Percentiles rank a stretch among this genome's conserved stretches.
phyloP scores from a whole-genome alignment of 2,113 vertebrate species.

The Vidua chalybeata region DNA sequence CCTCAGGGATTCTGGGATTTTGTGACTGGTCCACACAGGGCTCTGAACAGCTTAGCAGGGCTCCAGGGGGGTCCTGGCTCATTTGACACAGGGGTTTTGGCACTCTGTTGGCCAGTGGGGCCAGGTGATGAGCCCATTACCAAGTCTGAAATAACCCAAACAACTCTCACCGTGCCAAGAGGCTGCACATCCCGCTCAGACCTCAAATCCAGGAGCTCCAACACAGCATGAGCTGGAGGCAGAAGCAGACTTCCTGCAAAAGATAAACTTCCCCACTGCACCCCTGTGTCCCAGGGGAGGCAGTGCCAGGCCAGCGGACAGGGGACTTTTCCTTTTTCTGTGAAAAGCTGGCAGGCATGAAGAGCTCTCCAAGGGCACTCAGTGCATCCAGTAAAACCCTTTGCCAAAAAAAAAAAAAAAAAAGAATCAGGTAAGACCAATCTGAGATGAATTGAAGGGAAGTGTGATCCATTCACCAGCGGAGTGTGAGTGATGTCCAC shows the following conservation, averaged over 20 bases:
- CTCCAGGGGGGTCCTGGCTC: not conserved
- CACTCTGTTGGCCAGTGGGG: not conserved
- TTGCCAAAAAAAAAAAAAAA: not conserved
- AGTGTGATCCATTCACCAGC: not conserved
- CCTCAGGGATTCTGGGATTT: not conserved
- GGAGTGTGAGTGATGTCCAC: not conserved
- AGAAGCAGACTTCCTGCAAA: not conserved
- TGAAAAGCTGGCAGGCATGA: rapidly evolving
- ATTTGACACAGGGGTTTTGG: not conserved
- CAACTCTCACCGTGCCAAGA: not conserved
- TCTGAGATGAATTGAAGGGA: not conserved
- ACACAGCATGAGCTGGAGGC: not conserved
- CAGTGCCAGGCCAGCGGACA: not conserved
- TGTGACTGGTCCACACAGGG: not conserved
- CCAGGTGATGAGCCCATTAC: not conserved
- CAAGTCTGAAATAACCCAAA: not conserved
- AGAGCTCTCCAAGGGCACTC: not conserved
- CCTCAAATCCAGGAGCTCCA: not conserved
- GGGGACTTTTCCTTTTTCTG: not conserved
- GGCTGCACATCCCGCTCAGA: not conserved
- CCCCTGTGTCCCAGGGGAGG: not conserved
- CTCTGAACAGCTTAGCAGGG: not conserved
- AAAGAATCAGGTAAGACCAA: not conserved
- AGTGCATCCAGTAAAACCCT: not conserved
- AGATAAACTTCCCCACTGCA: not conserved